Base-by-base conservation (phyloP, 1,140 invertebrate genomes). In the Lepidurus apus region DNA sequence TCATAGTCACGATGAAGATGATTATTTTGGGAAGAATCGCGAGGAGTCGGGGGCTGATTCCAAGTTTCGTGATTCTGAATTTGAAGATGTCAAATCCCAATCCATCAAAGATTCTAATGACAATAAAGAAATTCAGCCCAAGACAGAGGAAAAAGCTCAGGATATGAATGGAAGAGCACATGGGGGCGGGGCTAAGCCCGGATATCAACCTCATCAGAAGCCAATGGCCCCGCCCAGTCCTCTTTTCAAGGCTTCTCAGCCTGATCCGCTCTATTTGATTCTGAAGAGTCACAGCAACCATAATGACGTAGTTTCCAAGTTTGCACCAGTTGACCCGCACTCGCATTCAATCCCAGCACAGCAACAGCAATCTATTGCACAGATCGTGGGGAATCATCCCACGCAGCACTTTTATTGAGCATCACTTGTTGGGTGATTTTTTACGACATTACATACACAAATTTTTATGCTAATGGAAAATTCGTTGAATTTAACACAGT, bases 241-340 rank as follows among this genome's bases (percentile, higher is more conserved):
- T n/a, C 17, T 17, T 65, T 65, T 65, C 21, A 65, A 65, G 53
- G n/a, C 53, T 65, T 65, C 53, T 65, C 53, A 65, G 13, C n/a
- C n/a, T 65, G 53, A 65, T 65, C 53, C 53, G 53, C 53, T 65
- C 21, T 65, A n/a, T 17, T n/a, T n/a, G 21, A 65, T 65, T 65
- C 6, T 21, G 34, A 34, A 34, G 34, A 34, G 34, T 65, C 53
- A 13, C 17, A 4, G 9, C 6, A 13, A 9, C 8, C 53, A 65
- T 7, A 65, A 65, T 65, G 6, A 11, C 8, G 17, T 65, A 17
- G 21, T 65, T 65, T 65, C 53, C 17, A 65, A 65, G 6, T n/a
- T 65, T 13, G 53, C 53, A 17, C 53, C 53, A 9, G 34, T 34
- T 34, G 17, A 65, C 21, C 53, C 53, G 17, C 21, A 65, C 53